phyloP scores from a whole-genome alignment of 2,113 vertebrate species.

The Cheilinus undulatus region DNA sequence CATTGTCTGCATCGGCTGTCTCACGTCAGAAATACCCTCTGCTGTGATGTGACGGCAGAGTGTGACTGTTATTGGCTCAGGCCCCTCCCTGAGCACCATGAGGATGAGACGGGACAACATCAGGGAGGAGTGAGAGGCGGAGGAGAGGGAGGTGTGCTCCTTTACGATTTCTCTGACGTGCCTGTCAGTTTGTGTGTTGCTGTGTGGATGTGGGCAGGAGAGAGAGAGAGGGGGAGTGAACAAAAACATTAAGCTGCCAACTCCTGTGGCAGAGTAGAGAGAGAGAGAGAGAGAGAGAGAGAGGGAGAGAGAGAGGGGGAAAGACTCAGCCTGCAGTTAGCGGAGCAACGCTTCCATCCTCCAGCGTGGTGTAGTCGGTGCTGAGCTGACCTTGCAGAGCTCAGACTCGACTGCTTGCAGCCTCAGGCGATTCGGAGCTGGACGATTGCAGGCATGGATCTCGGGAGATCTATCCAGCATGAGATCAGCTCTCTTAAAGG shows the following conservation, averaged over 20 bases:
- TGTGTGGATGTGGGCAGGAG: conserved; percentile 32
- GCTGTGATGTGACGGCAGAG: conserved; percentile 26
- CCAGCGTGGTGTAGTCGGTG: conserved; percentile 22
- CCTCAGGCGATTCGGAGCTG: conserved; percentile 5
- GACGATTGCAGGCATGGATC: conserved; percentile 78
- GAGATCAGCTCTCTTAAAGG: conserved; percentile 96
- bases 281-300: not conserved
- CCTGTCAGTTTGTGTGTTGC: not conserved
- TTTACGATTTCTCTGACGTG: conserved; percentile 46
- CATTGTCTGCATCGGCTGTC: too few relatives aligned
- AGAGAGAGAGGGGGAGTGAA: conserved; percentile 51
- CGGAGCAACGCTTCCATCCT: conserved; percentile 47
- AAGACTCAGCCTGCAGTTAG: conserved; percentile 23
- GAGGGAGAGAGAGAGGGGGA: conserved; percentile 3
- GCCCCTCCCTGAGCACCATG: conserved; percentile 51
- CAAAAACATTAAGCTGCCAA: conserved; percentile 72
- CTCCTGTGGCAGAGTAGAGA: conserved; percentile 58
- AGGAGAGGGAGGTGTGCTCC: conserved; percentile 31
- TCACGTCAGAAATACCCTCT: not conserved
- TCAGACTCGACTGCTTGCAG: conserved; percentile 32
- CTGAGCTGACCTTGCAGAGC: conserved; percentile 61
- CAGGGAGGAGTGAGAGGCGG: conserved; percentile 56
- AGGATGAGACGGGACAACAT: conserved; percentile 55
- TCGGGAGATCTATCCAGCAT: conserved; percentile 90
- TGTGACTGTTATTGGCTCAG: conserved; percentile 33